Percentiles rank a stretch among this genome's conserved stretches.
Conservation (phyloP, 1,140 invertebrate species). For the Bombus affinis region DNA sequence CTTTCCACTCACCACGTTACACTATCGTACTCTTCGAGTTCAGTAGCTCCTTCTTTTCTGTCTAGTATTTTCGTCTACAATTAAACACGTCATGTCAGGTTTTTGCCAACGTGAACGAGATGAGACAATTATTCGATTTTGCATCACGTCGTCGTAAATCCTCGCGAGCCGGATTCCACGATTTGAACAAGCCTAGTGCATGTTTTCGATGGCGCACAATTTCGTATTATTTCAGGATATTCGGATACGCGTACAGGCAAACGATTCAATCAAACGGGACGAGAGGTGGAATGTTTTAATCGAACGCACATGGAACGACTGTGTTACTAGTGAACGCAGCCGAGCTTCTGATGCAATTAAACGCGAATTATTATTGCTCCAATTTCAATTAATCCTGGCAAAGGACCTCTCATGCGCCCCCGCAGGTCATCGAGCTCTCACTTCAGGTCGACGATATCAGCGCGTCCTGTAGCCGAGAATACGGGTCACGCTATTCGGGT, state of each 20-base stretch:
- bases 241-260: neutral
- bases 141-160: neutral
- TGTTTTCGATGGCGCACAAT: neutral
- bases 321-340: too few relatives aligned
- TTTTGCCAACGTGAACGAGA: neutral
- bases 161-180: neutral
- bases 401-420: neutral
- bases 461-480: slow-evolving; percentile 41
- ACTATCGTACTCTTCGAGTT: neutral
- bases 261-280: neutral
- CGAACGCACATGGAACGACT: too few relatives aligned
- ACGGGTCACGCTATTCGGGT: slow-evolving; percentile 65
- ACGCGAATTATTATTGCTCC: slow-evolving; percentile 29
- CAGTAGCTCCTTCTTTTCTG: neutral
- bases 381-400: slow-evolving; percentile 41
- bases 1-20: neutral
- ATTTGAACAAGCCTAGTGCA: neutral
- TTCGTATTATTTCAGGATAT: neutral
- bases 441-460: slow-evolving; percentile 28
- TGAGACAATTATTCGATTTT: neutral
- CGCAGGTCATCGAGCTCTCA: slow-evolving; percentile 39
- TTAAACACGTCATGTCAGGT: neutral
- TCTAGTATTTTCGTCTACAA: neutral
- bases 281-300: too few relatives aligned
- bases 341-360: slow-evolving; percentile 12